Evolutionary conservation across 2,113 vertebrate species (phyloP).

Genomic region (Urocitellus parryii): DNA sequence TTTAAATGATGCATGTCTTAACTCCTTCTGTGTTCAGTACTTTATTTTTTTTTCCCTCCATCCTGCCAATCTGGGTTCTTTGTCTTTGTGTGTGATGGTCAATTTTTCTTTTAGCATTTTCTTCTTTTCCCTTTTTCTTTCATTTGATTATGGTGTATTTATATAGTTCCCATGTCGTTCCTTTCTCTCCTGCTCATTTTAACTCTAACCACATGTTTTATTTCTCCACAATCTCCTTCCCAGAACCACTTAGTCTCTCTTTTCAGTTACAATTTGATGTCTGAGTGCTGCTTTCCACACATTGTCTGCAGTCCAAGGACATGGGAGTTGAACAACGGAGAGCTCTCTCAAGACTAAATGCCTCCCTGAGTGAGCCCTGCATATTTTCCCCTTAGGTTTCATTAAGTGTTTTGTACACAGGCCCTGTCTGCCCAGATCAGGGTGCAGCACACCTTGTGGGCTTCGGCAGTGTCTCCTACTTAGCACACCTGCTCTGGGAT

Average conservation of each 20-base stretch:
- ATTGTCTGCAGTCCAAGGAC: background rate
- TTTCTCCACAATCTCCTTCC: background rate
- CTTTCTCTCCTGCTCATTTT: background rate
- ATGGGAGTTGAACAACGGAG: background rate
- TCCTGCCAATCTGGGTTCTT: background rate
- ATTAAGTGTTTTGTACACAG: background rate
- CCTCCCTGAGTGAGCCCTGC: background rate
- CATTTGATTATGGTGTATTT: background rate
- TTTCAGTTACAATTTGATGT: background rate
- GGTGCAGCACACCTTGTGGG: fast-evolving
- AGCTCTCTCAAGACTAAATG: background rate
- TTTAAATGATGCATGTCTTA: background rate
- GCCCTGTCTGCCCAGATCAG: background rate
- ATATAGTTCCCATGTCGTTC: background rate
- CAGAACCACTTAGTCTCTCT: background rate
- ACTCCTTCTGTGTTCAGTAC: background rate
- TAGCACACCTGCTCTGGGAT: background rate
- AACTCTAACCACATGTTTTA: background rate
- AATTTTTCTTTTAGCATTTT: background rate
- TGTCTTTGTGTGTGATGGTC: background rate
- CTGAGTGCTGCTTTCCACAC: background rate
- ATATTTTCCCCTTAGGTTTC: background rate
- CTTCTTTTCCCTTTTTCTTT: background rate
- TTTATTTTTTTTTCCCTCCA: background rate
- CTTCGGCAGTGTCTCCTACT: background rate